These are phyloP conservation scores for Drosophila quadrilineata DNA, from an alignment of 1,140 invertebrate genomes.

Conservation along the genomic window DNA sequence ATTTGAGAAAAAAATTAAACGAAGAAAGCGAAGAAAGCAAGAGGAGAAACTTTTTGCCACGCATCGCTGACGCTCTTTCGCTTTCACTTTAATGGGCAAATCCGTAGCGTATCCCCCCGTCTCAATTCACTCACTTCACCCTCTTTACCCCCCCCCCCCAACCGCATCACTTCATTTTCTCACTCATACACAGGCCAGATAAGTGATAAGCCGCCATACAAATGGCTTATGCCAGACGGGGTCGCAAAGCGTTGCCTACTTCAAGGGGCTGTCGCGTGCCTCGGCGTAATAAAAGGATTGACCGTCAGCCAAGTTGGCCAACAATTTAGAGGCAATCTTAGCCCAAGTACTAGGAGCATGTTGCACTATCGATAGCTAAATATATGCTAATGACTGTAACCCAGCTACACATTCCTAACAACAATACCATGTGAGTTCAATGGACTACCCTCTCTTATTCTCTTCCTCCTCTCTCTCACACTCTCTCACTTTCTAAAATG, in stretches of 20 bases:
- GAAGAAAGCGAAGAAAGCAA: too few relatives aligned
- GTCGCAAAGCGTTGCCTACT: slow-evolving; percentile 20
- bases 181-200: slow-evolving; percentile 25
- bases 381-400: neutral
- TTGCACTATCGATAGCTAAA: neutral
- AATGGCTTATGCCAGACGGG: slow-evolving; percentile 45
- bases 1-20: too few relatives aligned
- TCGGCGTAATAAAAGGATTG: slow-evolving; percentile 33
- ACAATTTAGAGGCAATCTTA: neutral
- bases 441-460: too few relatives aligned
- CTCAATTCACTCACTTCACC: neutral
- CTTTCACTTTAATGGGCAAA: slow-evolving; percentile 46
- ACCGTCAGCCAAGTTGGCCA: neutral
- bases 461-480: too few relatives aligned
- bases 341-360: neutral
- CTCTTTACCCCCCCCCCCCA: neutral
- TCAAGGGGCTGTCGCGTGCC: slow-evolving; percentile 40
- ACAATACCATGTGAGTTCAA: too few relatives aligned
- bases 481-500: too few relatives aligned
- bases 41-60: slow-evolving; percentile 48
- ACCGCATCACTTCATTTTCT: neutral
- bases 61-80: slow-evolving; percentile 42
- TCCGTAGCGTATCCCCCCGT: slow-evolving; percentile 30
- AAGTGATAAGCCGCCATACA: slow-evolving; percentile 73
- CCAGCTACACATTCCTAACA: too few relatives aligned